These are phyloP conservation scores for Drosophila sp. DNA, from an alignment of 1,140 invertebrate genomes.

Conservation along the genomic window DNA sequence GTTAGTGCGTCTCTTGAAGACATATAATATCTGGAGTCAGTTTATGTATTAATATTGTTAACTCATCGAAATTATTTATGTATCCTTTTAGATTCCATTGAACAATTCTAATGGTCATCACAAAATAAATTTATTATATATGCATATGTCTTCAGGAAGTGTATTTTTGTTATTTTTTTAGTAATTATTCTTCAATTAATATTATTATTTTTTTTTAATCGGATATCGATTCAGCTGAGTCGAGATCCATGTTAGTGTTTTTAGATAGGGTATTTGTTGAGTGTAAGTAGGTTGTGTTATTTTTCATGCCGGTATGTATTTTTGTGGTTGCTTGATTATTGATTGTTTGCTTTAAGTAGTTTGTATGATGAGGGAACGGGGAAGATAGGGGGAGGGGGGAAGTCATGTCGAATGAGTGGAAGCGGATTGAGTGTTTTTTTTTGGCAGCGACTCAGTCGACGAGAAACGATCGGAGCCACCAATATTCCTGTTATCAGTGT, in stretches of 20 bases:
- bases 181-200: no score
- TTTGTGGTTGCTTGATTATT: no score
- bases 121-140: not conserved
- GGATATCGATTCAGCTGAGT: no score
- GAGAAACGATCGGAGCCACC: not conserved
- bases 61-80: no score
- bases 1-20: not conserved
- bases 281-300: no score
- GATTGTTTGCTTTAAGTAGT: not conserved
- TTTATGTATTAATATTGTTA: slow-evolving; percentile 20
- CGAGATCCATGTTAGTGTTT: no score
- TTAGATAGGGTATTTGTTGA: not conserved
- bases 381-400: no score
- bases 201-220: no score
- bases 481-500: slow-evolving; percentile 6
- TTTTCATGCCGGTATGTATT: no score
- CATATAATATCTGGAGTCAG: slow-evolving; percentile 7
- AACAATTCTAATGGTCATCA: slow-evolving; percentile 4
- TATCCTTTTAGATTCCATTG: slow-evolving; percentile 38
- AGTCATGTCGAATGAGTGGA: not conserved
- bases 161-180: no score
- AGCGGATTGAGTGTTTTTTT: not conserved
- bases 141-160: not conserved
- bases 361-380: not conserved
- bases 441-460: not conserved